Conservation (phyloP, 2,113 vertebrate genomes). For the Procapra przewalskii region DNA sequence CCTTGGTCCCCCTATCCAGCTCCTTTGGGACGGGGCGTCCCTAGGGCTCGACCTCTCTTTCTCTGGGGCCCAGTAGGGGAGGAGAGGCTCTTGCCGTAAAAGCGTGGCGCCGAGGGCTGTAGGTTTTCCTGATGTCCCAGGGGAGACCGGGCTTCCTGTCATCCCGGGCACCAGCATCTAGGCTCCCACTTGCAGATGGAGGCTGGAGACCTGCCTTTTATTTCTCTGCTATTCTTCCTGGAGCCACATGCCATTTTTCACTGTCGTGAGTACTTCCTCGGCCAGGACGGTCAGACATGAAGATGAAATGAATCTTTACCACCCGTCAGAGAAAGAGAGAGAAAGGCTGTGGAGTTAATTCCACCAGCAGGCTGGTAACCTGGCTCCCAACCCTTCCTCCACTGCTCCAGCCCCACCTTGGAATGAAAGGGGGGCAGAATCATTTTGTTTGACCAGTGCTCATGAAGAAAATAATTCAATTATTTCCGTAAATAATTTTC, state of each 20-base stretch:
- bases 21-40: fast-evolving
- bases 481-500: slow-evolving; percentile 4
- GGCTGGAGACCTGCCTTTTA: background rate
- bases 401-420: background rate
- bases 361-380: background rate
- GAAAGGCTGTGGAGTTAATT: slow-evolving; percentile 58
- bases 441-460: background rate
- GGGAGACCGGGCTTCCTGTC: background rate
- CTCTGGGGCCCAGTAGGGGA: background rate
- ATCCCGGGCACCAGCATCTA: background rate
- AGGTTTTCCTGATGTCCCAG: background rate
- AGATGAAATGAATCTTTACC: slow-evolving; percentile 71
- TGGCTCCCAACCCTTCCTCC: background rate
- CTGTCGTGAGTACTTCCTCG: slow-evolving; percentile 49
- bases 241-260: background rate
- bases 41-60: background rate
- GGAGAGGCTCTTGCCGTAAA: background rate
- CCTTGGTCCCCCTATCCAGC: background rate
- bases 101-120: fast-evolving
- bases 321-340: slow-evolving; percentile 20
- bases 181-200: background rate
- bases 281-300: slow-evolving; percentile 54
- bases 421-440: background rate
- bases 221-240: background rate
- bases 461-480: background rate